phyloP scores from a whole-genome alignment of 2,113 vertebrate species.

The Amia ocellicauda region DNA sequence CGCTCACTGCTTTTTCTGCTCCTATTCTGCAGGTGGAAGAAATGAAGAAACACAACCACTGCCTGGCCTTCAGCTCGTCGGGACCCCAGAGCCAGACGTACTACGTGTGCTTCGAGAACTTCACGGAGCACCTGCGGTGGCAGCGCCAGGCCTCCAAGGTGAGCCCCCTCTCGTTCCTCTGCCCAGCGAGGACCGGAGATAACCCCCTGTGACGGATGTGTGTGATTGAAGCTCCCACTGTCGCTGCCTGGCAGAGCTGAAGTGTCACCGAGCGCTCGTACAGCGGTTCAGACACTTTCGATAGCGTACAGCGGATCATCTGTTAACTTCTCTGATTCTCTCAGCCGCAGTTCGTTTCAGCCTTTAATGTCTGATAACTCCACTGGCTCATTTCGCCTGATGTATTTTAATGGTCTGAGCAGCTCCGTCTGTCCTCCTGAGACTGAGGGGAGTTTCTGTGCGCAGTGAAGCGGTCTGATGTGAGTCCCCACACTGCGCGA shows the following conservation, averaged over 20 bases:
- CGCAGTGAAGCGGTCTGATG: not conserved
- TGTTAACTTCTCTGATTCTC: not conserved
- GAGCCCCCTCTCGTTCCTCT: slow-evolving; percentile 25
- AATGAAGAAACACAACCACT: slow-evolving; percentile 95
- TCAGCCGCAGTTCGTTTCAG: not conserved
- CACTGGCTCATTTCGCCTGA: not conserved
- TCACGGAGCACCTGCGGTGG: slow-evolving; percentile 95
- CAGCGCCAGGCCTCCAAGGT: slow-evolving; percentile 95
- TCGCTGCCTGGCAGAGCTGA: no score
- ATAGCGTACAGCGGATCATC: not conserved
- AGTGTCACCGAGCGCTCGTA: no score
- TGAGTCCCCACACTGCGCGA: not conserved
- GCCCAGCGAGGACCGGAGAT: no score
- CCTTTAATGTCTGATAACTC: not conserved
- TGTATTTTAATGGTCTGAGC: not conserved
- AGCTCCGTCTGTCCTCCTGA: not conserved
- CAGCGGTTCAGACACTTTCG: no score
- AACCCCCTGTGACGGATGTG: not conserved
- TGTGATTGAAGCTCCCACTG: not conserved
- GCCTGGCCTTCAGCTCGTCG: slow-evolving; percentile 96
- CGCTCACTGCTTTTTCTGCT: no score
- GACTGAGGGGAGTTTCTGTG: not conserved
- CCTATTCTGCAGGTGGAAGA: slow-evolving; percentile 89
- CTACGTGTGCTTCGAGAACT: slow-evolving; percentile 93
- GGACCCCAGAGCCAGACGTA: slow-evolving; percentile 96